Base-by-base conservation (phyloP, 2,888 invertebrate genomes). In the Luperina testacea region DNA sequence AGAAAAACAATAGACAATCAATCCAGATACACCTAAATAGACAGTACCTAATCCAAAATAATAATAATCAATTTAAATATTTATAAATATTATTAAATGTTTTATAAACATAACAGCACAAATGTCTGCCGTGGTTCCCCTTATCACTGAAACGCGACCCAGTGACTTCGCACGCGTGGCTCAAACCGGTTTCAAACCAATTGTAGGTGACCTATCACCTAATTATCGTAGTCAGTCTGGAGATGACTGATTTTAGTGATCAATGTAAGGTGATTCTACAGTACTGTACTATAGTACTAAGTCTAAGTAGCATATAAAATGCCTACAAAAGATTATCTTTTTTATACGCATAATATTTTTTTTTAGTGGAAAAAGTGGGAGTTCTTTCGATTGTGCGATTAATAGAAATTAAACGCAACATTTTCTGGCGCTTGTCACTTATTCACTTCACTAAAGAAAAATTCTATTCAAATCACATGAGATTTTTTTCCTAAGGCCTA, bases 161-260 rank as follows among this genome's bases (percentile, higher is more conserved):
- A 76, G 42, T 80, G 85, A 77, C 85, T 57, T 24, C 9, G 27
- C 48, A 45, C 82, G 81, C 86, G 88, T 89, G 88, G 88, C 80
- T 89, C 0, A 68, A 87, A 88, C 88, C 71, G 81, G 88, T 89
- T 83, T 11, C 0, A 17, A 75, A 53, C 74, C 63, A 61, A 53
- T 45, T n/a, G 11, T 15, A 8, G 27, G 0, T 78, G 83, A 86
- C 83, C 89, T 84, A 13, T 82, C 78, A 87, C 89, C 77, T 83
- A 81, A 78, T 82, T 81, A 83, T 85, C 59, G 63, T 70, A 67
- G 72, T 75, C 87, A 79, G 74, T 82, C 75, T 5, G 4, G 57
- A 8, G 53, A 65, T 51, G 76, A 78, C 67, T 83, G 88, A 78
- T 81, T 75, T 76, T 24, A 68, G 53, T 76, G 57, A 72, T 24